A percentile compares a stretch with the other conserved stretches of the same genome.
These are phyloP conservation scores for Autographa gamma DNA, from an alignment of 2,888 invertebrate species.

Conservation along the genomic window DNA sequence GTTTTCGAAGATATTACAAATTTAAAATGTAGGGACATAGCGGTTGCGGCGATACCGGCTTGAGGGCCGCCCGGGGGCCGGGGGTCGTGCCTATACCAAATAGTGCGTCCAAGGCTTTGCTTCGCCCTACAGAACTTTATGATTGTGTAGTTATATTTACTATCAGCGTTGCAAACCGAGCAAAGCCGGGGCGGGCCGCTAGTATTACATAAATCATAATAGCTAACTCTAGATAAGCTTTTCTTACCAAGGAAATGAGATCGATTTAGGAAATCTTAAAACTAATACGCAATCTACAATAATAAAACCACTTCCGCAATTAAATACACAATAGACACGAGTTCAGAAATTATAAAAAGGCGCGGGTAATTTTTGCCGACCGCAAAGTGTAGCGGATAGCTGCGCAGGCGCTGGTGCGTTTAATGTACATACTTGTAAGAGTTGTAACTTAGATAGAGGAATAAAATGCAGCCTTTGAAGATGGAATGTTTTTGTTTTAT, in stretches of 20 bases:
- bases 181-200: too few species aligned
- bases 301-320: slow-evolving; percentile 61
- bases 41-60: too few species aligned
- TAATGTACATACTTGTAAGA: not conserved
- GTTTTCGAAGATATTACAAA: too few species aligned
- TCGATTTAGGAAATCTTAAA: slow-evolving; percentile 14
- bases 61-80: too few species aligned
- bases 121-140: too few species aligned
- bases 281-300: slow-evolving; percentile 41
- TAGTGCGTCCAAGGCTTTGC: too few species aligned
- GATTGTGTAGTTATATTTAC: too few species aligned
- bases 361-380: slow-evolving; percentile 49
- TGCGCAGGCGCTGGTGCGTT: slow-evolving; percentile 15
- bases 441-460: not conserved
- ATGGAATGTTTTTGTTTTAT: not conserved
- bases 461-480: not conserved
- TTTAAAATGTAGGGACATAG: too few species aligned
- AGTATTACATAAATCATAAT: not conserved
- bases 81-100: too few species aligned
- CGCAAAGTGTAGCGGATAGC: slow-evolving; percentile 51
- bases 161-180: too few species aligned
- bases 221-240: not conserved
- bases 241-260: slow-evolving; percentile 14
- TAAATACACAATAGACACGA: slow-evolving; percentile 51
- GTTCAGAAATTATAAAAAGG: slow-evolving; percentile 56